Base-by-base conservation (phyloP, 2,888 invertebrate genomes). In the Meiosimyza platycephala region DNA sequence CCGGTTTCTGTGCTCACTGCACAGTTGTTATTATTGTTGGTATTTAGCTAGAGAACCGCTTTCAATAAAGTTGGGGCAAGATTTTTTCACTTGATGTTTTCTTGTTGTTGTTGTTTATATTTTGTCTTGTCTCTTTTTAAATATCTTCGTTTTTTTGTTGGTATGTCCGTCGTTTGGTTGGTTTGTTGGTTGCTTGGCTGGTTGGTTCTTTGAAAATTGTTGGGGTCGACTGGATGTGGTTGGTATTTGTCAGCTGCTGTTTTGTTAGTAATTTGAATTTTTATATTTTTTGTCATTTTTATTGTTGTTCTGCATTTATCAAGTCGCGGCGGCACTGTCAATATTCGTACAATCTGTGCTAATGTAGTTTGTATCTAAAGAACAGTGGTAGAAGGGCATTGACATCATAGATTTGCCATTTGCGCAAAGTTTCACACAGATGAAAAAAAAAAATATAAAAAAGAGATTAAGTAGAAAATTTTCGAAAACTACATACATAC, bases 211-310 rank as follows among this genome's bases (percentile, higher is more conserved):
- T 40, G 4, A 40, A 40, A 40, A 40, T 51, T 22, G n/a, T 65
- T 51, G 65, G 52, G 40, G 28, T 13, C 28, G 47, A 54, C 57
- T 67, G 67, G 57, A 57, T 67, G 57, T 57, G 66, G 66, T 66
- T 54, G 55, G 66, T 47, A 55, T 55, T 66, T 66, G 66, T 47
- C 66, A 66, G 66, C 66, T 66, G 66, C 65, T 59, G 59, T 33
- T 59, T 16, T 67, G 68, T 50, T 69, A 51, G 68, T 69, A 69
- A 69, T 52, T 69, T 69, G 50, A 60, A 60, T 62, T 60, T 69
- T 69, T 52, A 64, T 64, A 18, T 64, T 51, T n/a, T 48, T 50
- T 64, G 64, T 64, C 22, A 64, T 51, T 51, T 50, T 28, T 18
- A 51, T 64, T 51, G 51, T 51, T 51, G 50, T 50, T 51, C 15